A percentile compares a stretch with the other conserved stretches of the same genome.
phyloP scores from a whole-genome alignment of 2,113 vertebrate species.

The Phaethon lepturus region DNA sequence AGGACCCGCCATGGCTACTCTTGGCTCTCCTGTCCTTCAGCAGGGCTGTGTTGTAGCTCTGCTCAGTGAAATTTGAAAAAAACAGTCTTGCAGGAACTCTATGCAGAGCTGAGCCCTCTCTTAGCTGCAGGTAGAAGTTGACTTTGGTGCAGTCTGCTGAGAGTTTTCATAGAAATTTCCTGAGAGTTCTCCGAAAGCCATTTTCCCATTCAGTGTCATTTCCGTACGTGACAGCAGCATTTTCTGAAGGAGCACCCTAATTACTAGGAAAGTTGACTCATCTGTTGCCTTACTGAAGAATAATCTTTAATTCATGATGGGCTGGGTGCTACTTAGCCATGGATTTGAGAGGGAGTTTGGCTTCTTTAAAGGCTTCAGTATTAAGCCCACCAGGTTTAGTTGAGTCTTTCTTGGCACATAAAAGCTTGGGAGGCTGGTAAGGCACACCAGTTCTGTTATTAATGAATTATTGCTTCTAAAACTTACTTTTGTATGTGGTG shows the following conservation, averaged over 20 bases:
- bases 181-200: not conserved
- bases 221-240: not conserved
- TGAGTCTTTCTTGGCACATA: not conserved
- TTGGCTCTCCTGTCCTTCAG: not conserved
- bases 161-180: not conserved
- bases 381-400: not conserved
- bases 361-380: slow-evolving; percentile 12
- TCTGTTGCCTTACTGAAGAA: slow-evolving; percentile 24
- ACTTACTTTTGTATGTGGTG: not conserved
- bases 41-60: accelerated
- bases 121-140: not conserved
- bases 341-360: not conserved
- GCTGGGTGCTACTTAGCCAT: not conserved
- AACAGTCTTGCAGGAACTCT: not conserved
- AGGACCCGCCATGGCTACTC: not conserved
- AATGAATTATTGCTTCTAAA: slow-evolving; percentile 8
- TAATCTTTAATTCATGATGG: slow-evolving; percentile 44
- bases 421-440: slow-evolving; percentile 1
- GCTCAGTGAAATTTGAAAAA: not conserved
- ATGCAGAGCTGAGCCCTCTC: not conserved
- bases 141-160: not conserved
- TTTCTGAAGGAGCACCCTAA: slow-evolving; percentile 21
- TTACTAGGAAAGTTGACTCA: slow-evolving; percentile 30
- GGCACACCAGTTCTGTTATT: not conserved
- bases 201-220: slow-evolving; percentile 33